These are phyloP conservation scores for Muraenolepis orangiensis DNA, from an alignment of 2,797 vertebrate genomes.

Conservation along the genomic window DNA sequence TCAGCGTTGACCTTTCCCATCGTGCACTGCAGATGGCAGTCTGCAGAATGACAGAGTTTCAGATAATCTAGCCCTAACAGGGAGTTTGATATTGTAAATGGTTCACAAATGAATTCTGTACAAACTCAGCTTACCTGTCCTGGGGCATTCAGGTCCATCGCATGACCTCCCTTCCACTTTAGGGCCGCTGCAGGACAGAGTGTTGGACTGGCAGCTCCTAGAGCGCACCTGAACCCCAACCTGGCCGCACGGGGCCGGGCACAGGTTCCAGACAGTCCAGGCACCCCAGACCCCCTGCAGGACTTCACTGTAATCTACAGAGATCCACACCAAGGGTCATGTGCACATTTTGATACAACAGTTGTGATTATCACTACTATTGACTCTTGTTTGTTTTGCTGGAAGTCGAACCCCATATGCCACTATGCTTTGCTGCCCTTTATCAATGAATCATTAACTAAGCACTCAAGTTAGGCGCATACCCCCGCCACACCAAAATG, in stretches of 20 bases:
- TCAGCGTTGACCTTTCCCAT: conserved; percentile 84
- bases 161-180: conserved; percentile 83
- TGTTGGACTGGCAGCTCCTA: conserved; percentile 79
- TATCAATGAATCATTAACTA: too few species aligned
- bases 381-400: neutral
- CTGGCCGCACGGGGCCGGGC: conserved; percentile 83
- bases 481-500: too few species aligned
- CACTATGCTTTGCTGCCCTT: neutral
- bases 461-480: too few species aligned
- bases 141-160: conserved; percentile 77
- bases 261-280: conserved; percentile 90
- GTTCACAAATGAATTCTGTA: neutral
- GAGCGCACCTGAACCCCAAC: conserved; percentile 82
- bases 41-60: conserved; percentile 56
- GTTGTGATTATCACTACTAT: neutral
- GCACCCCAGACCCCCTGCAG: conserved; percentile 75
- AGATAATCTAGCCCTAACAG: neutral
- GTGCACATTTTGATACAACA: neutral
- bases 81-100: neutral
- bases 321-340: neutral
- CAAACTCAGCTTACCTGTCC: conserved; percentile 49
- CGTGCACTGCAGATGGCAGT: conserved; percentile 81
- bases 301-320: conserved; percentile 39
- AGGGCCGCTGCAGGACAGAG: conserved; percentile 75
- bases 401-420: neutral